These are phyloP conservation scores for Erebia epiphron DNA, from an alignment of 2,888 invertebrate genomes.

Conservation along the genomic window DNA sequence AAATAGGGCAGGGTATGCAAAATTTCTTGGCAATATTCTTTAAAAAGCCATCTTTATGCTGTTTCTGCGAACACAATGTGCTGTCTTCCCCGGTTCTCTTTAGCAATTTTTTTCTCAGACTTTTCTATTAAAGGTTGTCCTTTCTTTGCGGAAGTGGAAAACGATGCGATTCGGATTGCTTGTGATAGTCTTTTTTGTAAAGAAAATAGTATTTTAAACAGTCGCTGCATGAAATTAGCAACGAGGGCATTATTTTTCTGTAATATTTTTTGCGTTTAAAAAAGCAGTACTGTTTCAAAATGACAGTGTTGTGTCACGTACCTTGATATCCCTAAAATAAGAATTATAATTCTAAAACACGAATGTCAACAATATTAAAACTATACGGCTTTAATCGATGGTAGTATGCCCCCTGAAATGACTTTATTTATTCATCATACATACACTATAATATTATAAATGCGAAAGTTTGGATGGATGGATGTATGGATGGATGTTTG, in stretches of 20 bases:
- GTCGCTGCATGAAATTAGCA: constrained; percentile 7
- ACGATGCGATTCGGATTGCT: constrained; percentile 23
- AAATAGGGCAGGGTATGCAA: constrained; percentile 2
- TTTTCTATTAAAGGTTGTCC: constrained; percentile 29
- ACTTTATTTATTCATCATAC: too few relatives aligned
- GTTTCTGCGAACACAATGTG: constrained; percentile 21
- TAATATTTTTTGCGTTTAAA: too few relatives aligned
- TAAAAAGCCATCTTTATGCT: constrained; percentile 29
- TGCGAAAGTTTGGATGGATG: too few relatives aligned
- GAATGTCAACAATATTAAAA: too few relatives aligned
- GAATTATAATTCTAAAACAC: too few relatives aligned
- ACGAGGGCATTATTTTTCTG: background rate
- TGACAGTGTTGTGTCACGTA: too few relatives aligned
- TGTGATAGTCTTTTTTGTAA: constrained; percentile 11
- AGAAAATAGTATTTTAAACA: constrained; percentile 4
- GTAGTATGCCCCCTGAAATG: too few relatives aligned
- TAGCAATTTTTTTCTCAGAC: constrained; percentile 14
- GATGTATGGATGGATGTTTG: too few relatives aligned
- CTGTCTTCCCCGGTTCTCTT: constrained; percentile 8
- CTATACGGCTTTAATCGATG: too few relatives aligned
- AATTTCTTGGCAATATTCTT: constrained; percentile 21
- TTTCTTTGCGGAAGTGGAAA: constrained; percentile 24
- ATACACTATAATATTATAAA: too few relatives aligned
- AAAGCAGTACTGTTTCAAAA: too few relatives aligned
- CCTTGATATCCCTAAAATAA: too few relatives aligned